Conservation (phyloP, 1,140 invertebrate species). For the Brachionus calyciflorus region DNA sequence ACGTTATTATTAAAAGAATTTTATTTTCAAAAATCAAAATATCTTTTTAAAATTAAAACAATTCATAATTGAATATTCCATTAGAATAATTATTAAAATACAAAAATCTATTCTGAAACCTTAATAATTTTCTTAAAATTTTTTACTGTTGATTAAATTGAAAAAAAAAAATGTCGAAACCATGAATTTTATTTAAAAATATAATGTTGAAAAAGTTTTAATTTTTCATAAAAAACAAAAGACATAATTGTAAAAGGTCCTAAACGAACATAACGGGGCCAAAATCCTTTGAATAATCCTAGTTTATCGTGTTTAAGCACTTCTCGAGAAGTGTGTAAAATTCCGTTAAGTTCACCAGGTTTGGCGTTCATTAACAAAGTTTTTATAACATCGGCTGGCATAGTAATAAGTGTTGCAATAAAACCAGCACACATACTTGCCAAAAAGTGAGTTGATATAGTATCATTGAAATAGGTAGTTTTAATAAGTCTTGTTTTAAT, state of each 20-base stretch:
- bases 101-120: no score
- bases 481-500: slow-evolving; percentile 75
- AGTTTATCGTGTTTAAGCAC: slow-evolving; percentile 84
- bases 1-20: no score
- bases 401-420: slow-evolving; percentile 47
- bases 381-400: slow-evolving; percentile 80
- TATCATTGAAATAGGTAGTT: slow-evolving; percentile 67
- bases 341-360: slow-evolving; percentile 72
- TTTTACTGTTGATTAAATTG: no score
- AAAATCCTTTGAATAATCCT: slow-evolving; percentile 84
- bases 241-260: slow-evolving; percentile 97
- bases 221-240: slow-evolving; percentile 93
- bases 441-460: slow-evolving; percentile 79
- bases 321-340: slow-evolving; percentile 57
- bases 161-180: background rate
- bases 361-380: slow-evolving; percentile 92
- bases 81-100: no score
- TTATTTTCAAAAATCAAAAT: no score
- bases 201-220: slow-evolving; percentile 56
- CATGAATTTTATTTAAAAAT: background rate
- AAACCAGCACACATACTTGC: slow-evolving; percentile 87
- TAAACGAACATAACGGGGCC: slow-evolving; percentile 94
- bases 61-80: no score
- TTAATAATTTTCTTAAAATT: no score
- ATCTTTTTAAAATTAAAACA: no score